These are phyloP conservation scores for Coremacera marginata DNA, from an alignment of 2,888 invertebrate species.

Conservation along the genomic window DNA sequence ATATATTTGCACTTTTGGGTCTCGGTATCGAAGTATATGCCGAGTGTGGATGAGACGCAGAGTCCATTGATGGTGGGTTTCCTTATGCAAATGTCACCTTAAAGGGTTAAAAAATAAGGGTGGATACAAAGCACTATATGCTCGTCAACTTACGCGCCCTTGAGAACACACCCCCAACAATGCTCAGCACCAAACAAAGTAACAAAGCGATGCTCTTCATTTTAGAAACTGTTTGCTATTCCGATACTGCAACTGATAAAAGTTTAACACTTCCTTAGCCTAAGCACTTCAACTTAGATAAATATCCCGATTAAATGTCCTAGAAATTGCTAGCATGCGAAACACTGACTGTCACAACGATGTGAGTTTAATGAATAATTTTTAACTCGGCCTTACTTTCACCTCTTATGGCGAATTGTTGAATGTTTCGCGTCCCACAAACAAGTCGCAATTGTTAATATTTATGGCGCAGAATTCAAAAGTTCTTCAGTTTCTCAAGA, in stretches of 20 bases:
- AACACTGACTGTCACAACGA: neutral
- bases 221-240: neutral
- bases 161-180: neutral
- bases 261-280: neutral
- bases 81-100: slow-evolving; percentile 62
- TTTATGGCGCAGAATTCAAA: slow-evolving; percentile 1
- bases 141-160: slow-evolving; percentile 9
- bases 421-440: neutral
- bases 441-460: slow-evolving; percentile 5
- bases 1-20: slow-evolving; percentile 62
- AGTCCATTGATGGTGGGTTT: slow-evolving; percentile 61
- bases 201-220: neutral
- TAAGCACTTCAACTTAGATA: too few relatives aligned
- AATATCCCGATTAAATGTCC: too few relatives aligned
- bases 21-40: slow-evolving; percentile 63
- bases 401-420: slow-evolving; percentile 3
- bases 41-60: slow-evolving; percentile 60
- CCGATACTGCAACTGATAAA: neutral
- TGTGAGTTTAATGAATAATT: neutral
- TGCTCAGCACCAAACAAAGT: slow-evolving; percentile 4
- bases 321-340: too few relatives aligned
- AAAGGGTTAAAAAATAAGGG: slow-evolving; percentile 1
- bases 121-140: neutral
- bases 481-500: neutral
- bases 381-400: neutral